These are phyloP conservation scores for Antechinus flavipes DNA, from an alignment of 2,113 vertebrate genomes.

Conservation along the genomic window DNA sequence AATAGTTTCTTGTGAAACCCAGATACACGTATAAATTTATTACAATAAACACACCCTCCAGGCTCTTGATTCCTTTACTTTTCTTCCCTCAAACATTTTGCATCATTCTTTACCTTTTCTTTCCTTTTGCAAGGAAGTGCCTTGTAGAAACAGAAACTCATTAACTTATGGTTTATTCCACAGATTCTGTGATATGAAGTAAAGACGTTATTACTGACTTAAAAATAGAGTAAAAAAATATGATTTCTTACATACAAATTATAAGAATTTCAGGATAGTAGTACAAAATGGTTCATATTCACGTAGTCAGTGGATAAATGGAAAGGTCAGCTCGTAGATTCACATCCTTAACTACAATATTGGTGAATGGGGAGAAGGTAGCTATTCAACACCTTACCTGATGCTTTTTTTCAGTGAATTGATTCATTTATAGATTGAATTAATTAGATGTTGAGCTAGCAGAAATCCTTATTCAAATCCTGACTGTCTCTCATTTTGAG, in stretches of 20 bases:
- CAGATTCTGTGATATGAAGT: background rate
- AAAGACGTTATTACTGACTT: background rate
- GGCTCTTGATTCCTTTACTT: background rate
- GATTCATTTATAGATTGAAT: background rate
- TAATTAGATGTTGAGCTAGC: background rate
- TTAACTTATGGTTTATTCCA: background rate
- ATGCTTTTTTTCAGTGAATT: background rate
- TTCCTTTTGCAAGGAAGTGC: background rate
- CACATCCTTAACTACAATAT: background rate
- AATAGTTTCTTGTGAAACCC: conserved; percentile 1
- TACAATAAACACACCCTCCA: background rate
- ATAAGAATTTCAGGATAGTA: background rate
- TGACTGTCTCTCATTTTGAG: background rate
- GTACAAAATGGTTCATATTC: background rate
- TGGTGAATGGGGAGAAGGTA: background rate
- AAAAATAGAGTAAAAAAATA: background rate
- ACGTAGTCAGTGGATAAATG: background rate
- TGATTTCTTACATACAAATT: background rate
- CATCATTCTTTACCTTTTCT: background rate
- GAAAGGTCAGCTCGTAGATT: background rate
- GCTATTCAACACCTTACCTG: background rate
- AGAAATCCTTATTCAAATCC: background rate
- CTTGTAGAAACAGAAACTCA: background rate
- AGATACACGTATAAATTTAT: background rate
- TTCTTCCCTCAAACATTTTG: background rate